Evolutionary conservation across 1,140 invertebrate genomes (phyloP).

Genomic region (Physella acuta): DNA sequence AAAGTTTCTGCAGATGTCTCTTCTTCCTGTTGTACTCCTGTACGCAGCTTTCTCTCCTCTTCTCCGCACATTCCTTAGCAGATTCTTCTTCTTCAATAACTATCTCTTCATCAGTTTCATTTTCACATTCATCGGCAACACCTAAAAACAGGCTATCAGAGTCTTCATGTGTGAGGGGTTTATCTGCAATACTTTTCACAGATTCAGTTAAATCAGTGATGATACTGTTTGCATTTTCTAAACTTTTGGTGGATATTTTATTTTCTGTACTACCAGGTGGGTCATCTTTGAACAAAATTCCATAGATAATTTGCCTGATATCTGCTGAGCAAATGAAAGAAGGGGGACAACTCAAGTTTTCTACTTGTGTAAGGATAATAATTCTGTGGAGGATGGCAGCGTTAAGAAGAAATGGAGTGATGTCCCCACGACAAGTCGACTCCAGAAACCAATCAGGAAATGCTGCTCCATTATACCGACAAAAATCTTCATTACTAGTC

Average conservation of each 20-base stretch:
- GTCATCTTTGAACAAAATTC: constrained; percentile 63
- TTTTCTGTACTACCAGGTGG: background rate
- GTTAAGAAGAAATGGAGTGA: constrained; percentile 71
- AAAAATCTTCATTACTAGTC: background rate
- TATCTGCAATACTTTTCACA: background rate
- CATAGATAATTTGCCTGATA: constrained; percentile 70
- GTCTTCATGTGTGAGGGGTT: background rate
- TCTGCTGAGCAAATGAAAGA: constrained; percentile 67
- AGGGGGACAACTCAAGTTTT: constrained; percentile 67
- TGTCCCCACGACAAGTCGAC: constrained; percentile 64
- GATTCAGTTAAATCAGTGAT: too few species aligned
- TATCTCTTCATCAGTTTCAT: background rate
- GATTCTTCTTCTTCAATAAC: background rate
- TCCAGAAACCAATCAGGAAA: constrained; percentile 70
- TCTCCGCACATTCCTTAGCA: background rate
- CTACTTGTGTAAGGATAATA: constrained; percentile 73
- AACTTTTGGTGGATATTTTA: background rate
- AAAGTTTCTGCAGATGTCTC: constrained; percentile 41
- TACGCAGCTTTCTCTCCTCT: constrained; percentile 53
- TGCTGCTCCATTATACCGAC: constrained; percentile 33
- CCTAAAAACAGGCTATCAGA: background rate
- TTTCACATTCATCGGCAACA: background rate
- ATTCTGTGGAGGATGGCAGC: constrained; percentile 68
- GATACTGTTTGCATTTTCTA: too few species aligned
- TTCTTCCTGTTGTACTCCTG: constrained; percentile 52